Evolutionary conservation across 2,888 invertebrate species (phyloP), one percentile per base, ranked within the genome.

Genomic region (Ischnura elegans): DNA sequence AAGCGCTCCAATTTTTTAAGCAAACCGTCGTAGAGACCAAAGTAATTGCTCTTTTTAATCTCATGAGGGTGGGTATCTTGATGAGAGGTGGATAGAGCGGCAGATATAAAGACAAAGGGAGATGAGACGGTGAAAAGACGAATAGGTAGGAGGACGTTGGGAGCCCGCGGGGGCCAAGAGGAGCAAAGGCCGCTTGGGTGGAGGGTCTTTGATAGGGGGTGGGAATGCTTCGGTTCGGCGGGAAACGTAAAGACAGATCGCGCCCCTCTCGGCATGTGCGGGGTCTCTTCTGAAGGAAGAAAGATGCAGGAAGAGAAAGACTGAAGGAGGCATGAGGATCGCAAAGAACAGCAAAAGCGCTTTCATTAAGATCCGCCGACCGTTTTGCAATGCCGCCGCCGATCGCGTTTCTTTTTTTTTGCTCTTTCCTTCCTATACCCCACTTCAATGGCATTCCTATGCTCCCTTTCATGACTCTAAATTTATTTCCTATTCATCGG

Each of bases 381-480:
- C 25, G 76, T 76, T 76, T 76, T 29, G 25, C 76, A 4, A 16
- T 25, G 76, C 76, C 76, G 36, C 76, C 76, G 76, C n/a, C 76
- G 36, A 36, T 36, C 36, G 36, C 76, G n/a, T n/a, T n/a, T n/a
- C n/a, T n/a, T n/a, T n/a, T n/a, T 76, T 76, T 76, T 76, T 76
- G 29, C 0, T 76, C n/a, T 76, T 76, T 36, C 76, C 76, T 1
- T 76, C 76, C 76, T 36, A 29, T 76, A 13, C 76, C 10, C 76
- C 36, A 13, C 76, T 76, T 76, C 76, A 76, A 76, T 76, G 76
- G 76, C 76, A 76, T 76, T 76, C 76, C 76, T 76, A n/a, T 76
- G 36, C 8, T n/a, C 36, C 76, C 76, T 76, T 76, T 76, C 76
- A 76, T 76, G 36, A 8, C 5, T 51, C 76, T 76, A 25, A 76